These are phyloP conservation scores for Cydia strobilella DNA, from an alignment of 1,140 invertebrate genomes.

Conservation along the genomic window DNA sequence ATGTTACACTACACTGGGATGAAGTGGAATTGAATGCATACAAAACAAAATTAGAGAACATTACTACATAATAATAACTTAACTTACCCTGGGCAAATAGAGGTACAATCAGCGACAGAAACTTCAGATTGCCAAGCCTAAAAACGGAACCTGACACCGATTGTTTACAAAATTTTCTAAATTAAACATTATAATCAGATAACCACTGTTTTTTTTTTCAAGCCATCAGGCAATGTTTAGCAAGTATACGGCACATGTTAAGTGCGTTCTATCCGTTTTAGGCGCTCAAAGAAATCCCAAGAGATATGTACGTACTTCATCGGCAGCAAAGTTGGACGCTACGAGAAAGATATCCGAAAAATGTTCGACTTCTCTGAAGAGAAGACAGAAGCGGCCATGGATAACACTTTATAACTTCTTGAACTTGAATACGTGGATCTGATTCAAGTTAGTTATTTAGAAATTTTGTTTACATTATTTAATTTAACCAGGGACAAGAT, in stretches of 20 bases:
- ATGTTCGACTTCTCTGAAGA: constrained; percentile 95
- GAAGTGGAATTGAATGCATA: constrained; percentile 54
- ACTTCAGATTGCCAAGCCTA: no score
- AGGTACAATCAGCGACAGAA: no score
- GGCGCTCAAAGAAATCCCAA: constrained; percentile 89
- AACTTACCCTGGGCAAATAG: background rate
- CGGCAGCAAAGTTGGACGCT: constrained; percentile 96
- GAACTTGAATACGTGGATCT: constrained; percentile 93
- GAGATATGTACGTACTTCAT: constrained; percentile 93
- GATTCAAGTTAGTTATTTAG: constrained; percentile 84
- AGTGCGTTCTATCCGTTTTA: constrained; percentile 53
- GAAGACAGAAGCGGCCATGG: constrained; percentile 87
- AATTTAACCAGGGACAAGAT: no score
- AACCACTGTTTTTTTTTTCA: no score
- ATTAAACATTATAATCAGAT: no score
- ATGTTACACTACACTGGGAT: constrained; percentile 60
- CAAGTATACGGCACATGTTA: no score
- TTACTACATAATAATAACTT: background rate
- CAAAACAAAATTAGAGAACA: constrained; percentile 47
- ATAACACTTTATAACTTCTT: constrained; percentile 87
- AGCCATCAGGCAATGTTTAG: no score
- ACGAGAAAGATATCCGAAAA: constrained; percentile 84
- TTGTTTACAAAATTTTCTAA: no score
- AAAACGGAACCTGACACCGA: no score
- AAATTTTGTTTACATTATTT: no score